Base-by-base conservation (phyloP, 2,797 vertebrate genomes). In the Halcyon chelicuti region DNA sequence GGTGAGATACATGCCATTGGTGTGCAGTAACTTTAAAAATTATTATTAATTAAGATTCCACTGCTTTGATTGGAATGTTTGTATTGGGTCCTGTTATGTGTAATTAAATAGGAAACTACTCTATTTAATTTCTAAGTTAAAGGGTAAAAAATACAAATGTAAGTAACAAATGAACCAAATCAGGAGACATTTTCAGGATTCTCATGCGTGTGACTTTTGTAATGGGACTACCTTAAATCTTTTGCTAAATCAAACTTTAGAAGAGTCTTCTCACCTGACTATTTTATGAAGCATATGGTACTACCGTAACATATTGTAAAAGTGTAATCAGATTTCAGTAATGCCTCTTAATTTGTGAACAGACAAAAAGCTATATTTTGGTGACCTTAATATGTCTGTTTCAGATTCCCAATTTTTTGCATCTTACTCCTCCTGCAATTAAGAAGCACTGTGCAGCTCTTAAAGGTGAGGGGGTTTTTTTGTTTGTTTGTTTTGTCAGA, bases 371-470 rank as follows among this genome's bases (percentile, higher is more conserved):
- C 9, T 91, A 0, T 81, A 9, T 90, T 94, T 91, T 65, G n/a
- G 11, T 71, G 95, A 83, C 76, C n/a, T 78, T 77, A 65, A 40
- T 55, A 29, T 71, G 11, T 72, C 44, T 81, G 4, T 99, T 99
- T 97, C 97, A 99, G 99, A 98, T 99, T 75, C 99, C 99, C 29
- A 99, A 99, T 98, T 99, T 99, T 95, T 97, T 99, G 83, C 99
- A 99, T 98, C 98, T 99, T 96, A 99, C 99, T 52, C 99, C 99
- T 44, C 97, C 98, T 61, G 99, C 99, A 61, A 99, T 99, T 97
- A 99, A 98, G 98, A 99, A 98, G 93, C 99, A 99, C 81, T 99
- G 99, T 96, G 98, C 98, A 96, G 98, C 98, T 94, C 98, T 99
- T 62, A 99, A 98, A 98, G 97, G 99, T 99, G 96, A 98, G 98